Percentiles rank a stretch among this genome's conserved stretches.
These are phyloP conservation scores for Malacosoma neustria DNA, from an alignment of 2,888 invertebrate species.

Conservation along the genomic window DNA sequence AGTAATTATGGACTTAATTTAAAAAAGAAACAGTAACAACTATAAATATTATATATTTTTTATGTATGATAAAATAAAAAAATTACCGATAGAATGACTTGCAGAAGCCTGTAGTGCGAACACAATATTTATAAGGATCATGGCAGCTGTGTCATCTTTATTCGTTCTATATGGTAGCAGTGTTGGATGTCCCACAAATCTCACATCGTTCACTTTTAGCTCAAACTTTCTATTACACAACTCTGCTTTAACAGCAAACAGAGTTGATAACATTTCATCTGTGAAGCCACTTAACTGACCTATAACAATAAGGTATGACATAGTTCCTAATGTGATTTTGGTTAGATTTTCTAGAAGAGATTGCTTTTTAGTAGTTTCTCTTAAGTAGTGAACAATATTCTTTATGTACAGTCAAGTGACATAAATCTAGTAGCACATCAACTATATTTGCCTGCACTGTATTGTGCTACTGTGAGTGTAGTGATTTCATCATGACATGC, in stretches of 20 bases:
- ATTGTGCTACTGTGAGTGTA: no score
- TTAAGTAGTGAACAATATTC: no score
- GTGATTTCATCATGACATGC: no score
- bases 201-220: constrained; percentile 94
- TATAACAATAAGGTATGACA: constrained; percentile 27
- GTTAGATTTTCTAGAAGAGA: no score
- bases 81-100: constrained; percentile 88
- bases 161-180: constrained; percentile 80
- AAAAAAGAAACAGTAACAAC: constrained; percentile 1
- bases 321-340: no score
- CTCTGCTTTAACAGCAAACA: constrained; percentile 93
- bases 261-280: constrained; percentile 89
- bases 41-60: not conserved
- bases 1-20: no score
- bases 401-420: no score
- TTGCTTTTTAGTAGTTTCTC: no score
- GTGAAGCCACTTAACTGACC: constrained; percentile 83
- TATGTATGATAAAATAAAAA: no score
- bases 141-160: constrained; percentile 80
- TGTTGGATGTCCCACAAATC: constrained; percentile 96
- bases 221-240: constrained; percentile 94
- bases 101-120: constrained; percentile 94
- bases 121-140: constrained; percentile 89
- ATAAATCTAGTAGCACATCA: no score
- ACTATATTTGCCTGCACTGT: no score